Conservation (phyloP, 2,888 invertebrate species). For the Labia minor region DNA sequence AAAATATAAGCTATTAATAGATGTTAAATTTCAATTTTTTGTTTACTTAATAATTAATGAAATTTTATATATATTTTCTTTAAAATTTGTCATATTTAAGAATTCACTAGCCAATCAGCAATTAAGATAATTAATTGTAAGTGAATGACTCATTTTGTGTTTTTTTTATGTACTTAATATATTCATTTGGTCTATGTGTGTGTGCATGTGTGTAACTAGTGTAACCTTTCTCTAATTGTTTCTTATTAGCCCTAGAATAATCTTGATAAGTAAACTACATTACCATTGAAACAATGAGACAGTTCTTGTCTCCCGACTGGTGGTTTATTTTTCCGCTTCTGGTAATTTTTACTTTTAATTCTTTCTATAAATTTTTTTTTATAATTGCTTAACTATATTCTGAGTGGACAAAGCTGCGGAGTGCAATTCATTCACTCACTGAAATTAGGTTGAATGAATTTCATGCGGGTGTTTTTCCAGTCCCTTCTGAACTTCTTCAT, state of each 20-base stretch:
- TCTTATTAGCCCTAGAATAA: not conserved
- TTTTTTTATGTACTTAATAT: too few relatives aligned
- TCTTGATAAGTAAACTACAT: not conserved
- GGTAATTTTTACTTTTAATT: conserved; percentile 1
- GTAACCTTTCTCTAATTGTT: too few relatives aligned
- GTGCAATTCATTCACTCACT: not conserved
- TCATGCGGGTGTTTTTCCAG: conserved; percentile 3
- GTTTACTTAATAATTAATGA: too few relatives aligned
- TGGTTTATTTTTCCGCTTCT: conserved; percentile 13
- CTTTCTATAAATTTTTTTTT: not conserved
- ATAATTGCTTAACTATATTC: not conserved
- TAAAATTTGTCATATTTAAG: too few relatives aligned
- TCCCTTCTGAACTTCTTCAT: not conserved
- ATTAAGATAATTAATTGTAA: too few relatives aligned
- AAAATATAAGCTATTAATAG: too few relatives aligned
- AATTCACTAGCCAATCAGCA: too few relatives aligned
- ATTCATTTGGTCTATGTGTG: too few relatives aligned
- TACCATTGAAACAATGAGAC: conserved; percentile 1
- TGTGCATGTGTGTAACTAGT: too few relatives aligned
- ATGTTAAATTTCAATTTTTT: too few relatives aligned
- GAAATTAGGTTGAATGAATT: not conserved
- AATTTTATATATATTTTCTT: too few relatives aligned
- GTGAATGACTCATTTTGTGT: too few relatives aligned
- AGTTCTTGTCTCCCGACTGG: not conserved
- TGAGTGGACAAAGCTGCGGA: not conserved